Evolutionary conservation across 2,113 vertebrate species (phyloP), one percentile per base, ranked within the genome.

Genomic region (Ariopsis seemanni): DNA sequence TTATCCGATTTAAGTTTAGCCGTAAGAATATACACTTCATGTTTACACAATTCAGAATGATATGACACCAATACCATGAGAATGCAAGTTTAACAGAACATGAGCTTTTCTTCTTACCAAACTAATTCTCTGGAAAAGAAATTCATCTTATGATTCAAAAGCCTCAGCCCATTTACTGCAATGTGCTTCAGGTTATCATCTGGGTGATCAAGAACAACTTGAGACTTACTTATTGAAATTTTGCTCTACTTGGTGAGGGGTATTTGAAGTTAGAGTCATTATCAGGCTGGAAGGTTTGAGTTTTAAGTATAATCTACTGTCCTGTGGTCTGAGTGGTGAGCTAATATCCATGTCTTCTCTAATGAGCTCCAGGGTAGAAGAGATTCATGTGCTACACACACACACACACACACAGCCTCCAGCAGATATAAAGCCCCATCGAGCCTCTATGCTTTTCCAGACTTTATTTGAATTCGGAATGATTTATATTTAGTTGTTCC

Each of bases 151-250:
- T 79, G 69, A 65, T 58, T 67, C 57, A 20, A 81, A 78, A 65
- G n/a, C 5, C 30, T 53, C n/a, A 52, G 42, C 72, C 34, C 42
- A 53, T 80, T 78, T 20, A 62, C 67, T n/a, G 34, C 53, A 78
- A 27, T 78, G n/a, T 85, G 83, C 82, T 89, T 87, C 71, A 58
- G 2, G 60, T 78, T 85, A 57, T n/a, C 82, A 57, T 84, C 22
- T 30, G 83, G 20, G 42, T 84, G 82, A 83, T 78, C 84, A 57
- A 55, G 60, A 57, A 57, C 52, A 57, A 57, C 22, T 74, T 82
- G 22, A 62, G 55, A 52, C n/a, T 7, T 27, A 60, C 48, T 48
- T 22, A 27, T 25, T 84, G 25, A 74, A 52, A 55, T 52, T 58
- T 88, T 57, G 4, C 53, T 18, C 22, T 15, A 25, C 30, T 18